These are phyloP conservation scores for Pinna nobilis DNA, from an alignment of 1,140 invertebrate species.

Conservation along the genomic window DNA sequence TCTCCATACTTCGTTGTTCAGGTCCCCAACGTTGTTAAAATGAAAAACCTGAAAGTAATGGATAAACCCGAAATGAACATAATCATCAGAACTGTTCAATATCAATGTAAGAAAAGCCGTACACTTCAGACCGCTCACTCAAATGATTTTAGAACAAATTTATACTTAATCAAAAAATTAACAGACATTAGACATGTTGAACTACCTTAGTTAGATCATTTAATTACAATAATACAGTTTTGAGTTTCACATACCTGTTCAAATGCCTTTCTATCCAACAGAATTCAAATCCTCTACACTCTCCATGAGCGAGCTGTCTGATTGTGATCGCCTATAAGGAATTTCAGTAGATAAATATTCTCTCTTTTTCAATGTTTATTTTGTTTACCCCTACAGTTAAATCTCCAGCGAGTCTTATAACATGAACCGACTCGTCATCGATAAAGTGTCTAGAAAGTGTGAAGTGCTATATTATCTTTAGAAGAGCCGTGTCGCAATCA, in stretches of 20 bases:
- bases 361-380: slow-evolving; percentile 15
- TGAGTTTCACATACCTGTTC: not conserved
- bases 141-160: too few species aligned
- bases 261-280: not conserved
- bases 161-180: too few species aligned
- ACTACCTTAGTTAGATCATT: slow-evolving; percentile 1
- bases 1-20: too few species aligned
- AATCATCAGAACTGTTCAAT: not conserved
- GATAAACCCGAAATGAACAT: not conserved
- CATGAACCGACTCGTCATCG: not conserved
- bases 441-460: not conserved
- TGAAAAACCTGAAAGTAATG: not conserved
- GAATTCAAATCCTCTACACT: not conserved
- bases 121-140: too few species aligned
- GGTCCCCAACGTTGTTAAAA: not conserved
- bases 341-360: too few species aligned
- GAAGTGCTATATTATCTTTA: slow-evolving; percentile 13
- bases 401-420: not conserved
- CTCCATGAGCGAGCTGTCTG: not conserved
- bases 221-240: not conserved
- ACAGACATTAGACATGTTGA: not conserved
- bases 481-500: too few species aligned
- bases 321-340: slow-evolving; percentile 6
- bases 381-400: slow-evolving; percentile 13
- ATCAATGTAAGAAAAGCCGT: too few species aligned